Conservation (phyloP, 2,888 invertebrate genomes). For the Callyntrura guangdongensis region DNA sequence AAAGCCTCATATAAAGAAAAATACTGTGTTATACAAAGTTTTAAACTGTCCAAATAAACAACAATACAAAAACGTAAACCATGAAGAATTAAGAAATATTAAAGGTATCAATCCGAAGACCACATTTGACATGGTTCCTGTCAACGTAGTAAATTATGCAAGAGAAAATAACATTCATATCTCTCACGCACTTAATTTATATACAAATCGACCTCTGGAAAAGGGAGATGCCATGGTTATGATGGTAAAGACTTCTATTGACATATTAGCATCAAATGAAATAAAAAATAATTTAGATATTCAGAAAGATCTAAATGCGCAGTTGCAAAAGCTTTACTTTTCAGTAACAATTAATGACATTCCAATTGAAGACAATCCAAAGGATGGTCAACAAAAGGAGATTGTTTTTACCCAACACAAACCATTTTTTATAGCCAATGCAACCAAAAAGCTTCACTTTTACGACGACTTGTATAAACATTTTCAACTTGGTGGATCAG, state of each 20-base stretch:
- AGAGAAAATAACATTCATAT: background rate
- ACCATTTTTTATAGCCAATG: no score
- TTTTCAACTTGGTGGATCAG: no score
- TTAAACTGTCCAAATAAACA: background rate
- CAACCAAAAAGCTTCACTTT: no score
- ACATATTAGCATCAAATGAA: no score
- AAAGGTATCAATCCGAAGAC: background rate
- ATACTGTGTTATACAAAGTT: background rate
- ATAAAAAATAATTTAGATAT: no score
- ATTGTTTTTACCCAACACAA: no score
- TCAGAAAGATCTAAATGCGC: no score
- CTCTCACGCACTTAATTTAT: background rate
- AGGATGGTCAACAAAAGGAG: no score
- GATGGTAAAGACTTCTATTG: background rate
- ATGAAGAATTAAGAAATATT: background rate
- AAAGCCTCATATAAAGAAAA: slow-evolving; percentile 25
- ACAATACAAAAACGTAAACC: background rate
- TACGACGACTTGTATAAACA: no score
- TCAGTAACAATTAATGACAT: no score
- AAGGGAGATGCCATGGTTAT: background rate
- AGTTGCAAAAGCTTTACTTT: no score
- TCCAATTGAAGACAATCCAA: no score
- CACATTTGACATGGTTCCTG: background rate
- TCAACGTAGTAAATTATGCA: slow-evolving; percentile 5
- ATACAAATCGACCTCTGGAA: background rate